phyloP scores from a whole-genome alignment of 1,140 invertebrate genomes.

The Papilio helenus region DNA sequence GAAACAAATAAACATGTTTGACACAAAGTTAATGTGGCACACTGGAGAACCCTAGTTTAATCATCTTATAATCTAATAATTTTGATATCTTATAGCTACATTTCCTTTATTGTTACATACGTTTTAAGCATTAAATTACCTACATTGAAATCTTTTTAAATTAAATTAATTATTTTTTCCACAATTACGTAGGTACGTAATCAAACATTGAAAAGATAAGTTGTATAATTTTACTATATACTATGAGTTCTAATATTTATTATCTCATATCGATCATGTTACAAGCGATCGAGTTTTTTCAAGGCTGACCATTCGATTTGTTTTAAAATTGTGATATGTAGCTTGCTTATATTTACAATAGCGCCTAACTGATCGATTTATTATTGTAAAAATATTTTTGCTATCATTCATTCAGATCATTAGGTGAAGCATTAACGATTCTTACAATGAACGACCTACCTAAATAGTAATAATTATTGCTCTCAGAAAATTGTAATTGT shows the following conservation, averaged over 20 bases:
- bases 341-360: constrained; percentile 7
- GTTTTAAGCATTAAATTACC: no score
- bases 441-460: not conserved
- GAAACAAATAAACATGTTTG: no score
- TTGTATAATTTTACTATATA: constrained; percentile 25
- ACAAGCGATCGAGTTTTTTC: constrained; percentile 29
- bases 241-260: constrained; percentile 13
- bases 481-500: not conserved
- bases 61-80: no score
- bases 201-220: constrained; percentile 32
- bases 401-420: not conserved
- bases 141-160: not conserved
- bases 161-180: not conserved
- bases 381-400: not conserved
- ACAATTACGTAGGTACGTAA: not conserved
- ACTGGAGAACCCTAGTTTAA: no score
- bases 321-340: constrained; percentile 31
- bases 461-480: not conserved
- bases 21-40: no score
- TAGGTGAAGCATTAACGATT: not conserved
- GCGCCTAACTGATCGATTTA: not conserved
- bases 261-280: constrained; percentile 24
- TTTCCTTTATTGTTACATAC: no score
- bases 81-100: no score
- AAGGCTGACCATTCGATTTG: constrained; percentile 32